Base-by-base conservation (phyloP, 2,113 vertebrate species). In the Colossoma macropomum region DNA sequence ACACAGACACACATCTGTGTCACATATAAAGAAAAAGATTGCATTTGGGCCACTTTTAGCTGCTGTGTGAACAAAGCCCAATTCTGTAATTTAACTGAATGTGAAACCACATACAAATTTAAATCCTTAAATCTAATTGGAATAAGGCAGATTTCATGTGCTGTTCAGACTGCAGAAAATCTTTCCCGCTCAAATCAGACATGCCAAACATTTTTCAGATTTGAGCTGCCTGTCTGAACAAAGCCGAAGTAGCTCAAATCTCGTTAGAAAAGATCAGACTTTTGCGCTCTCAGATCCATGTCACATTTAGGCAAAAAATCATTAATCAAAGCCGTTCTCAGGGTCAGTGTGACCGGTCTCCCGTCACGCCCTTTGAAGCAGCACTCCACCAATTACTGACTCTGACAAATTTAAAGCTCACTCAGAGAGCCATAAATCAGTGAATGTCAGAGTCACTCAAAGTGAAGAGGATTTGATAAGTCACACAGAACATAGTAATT, bases 401-500 rank as follows among this genome's bases (percentile, higher is more conserved):
- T 30, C 68, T 76, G 56, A 72, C 30, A 48, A 75, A 66, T 73
- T 63, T 23, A 70, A 12, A 73, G 34, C 45, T 8, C 56, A 78
- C 75, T 63, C 30, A n/a, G 48, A 70, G 81, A 81, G 71, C 70
- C 59, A 63, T n/a, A 73, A 48, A 34, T n/a, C 34, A 54, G 41
- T 72, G 71, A 62, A 80, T 41, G 28, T 76, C 77, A 70, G 48
- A 79, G 77, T 81, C 79, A 82, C 68, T n/a, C 71, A 19, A 32
- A 71, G 12, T 13, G 27, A 77, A 60, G 63, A 17, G 16, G 63
- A 83, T 76, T 75, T 77, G 50, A 83, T 59, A 77, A 71, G 75
- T 79, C 75, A 79, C 76, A 11, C 38, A 54, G 73, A 77, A 76
- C 71, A 69, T 56, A 69, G 81, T 76, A 68, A 69, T 82, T 82